phyloP scores from a whole-genome alignment of 2,113 vertebrate genomes.

The Gasterosteus aculeatus region DNA sequence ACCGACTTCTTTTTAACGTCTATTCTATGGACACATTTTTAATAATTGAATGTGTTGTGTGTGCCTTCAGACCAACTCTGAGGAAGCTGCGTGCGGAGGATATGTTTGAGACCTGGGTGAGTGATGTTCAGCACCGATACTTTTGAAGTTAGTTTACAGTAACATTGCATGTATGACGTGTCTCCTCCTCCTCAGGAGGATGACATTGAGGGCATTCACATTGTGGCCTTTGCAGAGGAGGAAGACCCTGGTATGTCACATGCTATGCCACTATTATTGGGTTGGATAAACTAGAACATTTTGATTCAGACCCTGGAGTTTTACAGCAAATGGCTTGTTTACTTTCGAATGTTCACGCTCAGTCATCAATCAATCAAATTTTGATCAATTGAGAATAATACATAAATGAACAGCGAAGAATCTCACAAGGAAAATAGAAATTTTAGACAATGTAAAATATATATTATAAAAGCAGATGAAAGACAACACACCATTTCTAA shows the following conservation, averaged over 20 bases:
- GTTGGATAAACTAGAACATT: not conserved
- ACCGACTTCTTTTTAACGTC: not conserved
- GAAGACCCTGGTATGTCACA: constrained; percentile 89
- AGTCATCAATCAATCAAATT: too few relatives aligned
- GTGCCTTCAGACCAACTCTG: constrained; percentile 88
- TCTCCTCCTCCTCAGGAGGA: constrained; percentile 85
- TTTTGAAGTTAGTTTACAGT: not conserved
- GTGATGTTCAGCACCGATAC: constrained; percentile 35
- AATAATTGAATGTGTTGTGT: constrained; percentile 29
- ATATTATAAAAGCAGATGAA: not conserved
- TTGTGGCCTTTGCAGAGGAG: constrained; percentile 97
- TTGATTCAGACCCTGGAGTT: not conserved
- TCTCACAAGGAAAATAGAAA: too few relatives aligned
- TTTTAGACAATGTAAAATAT: not conserved
- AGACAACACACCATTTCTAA: not conserved
- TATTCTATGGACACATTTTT: not conserved
- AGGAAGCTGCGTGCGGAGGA: constrained; percentile 93
- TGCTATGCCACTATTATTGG: not conserved
- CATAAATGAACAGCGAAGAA: too few relatives aligned
- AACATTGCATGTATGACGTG: not conserved
- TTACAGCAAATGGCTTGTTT: not conserved
- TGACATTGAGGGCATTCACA: constrained; percentile 94
- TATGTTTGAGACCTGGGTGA: constrained; percentile 98
- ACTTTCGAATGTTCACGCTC: not conserved
- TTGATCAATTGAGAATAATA: too few relatives aligned